Percentiles rank a stretch among this genome's conserved stretches.
Conservation (phyloP, 2,888 invertebrate genomes). For the Balanococcus diminutus region DNA sequence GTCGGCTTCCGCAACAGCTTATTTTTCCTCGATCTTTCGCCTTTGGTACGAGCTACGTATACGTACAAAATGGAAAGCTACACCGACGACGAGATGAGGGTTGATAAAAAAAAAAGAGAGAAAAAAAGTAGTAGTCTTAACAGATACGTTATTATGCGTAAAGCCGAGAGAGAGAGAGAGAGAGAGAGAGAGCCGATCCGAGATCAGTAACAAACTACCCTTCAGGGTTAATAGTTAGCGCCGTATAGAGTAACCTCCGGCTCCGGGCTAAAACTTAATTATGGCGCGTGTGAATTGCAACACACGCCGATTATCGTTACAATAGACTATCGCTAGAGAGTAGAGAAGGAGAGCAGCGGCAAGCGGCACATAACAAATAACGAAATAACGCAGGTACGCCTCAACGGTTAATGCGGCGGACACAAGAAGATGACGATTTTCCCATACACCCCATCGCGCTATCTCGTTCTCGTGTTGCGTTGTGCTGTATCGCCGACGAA, state of each 20-base stretch:
- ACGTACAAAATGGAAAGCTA: background rate
- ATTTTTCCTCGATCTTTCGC: background rate
- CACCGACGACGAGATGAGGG: background rate
- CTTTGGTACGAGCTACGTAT: background rate
- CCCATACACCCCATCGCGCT: conserved; percentile 2
- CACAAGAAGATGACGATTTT: conserved; percentile 40
- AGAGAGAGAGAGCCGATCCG: too few species aligned
- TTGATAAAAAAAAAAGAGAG: background rate
- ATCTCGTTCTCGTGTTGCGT: background rate
- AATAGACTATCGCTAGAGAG: too few species aligned
- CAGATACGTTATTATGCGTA: conserved; percentile 28
- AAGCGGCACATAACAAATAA: conserved; percentile 37
- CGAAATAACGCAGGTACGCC: conserved; percentile 40
- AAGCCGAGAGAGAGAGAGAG: background rate
- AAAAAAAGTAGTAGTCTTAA: too few species aligned
- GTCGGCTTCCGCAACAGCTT: conserved; percentile 40
- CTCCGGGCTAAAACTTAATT: conserved; percentile 36
- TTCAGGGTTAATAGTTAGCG: conserved; percentile 11
- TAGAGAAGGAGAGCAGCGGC: conserved; percentile 4
- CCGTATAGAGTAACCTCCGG: background rate
- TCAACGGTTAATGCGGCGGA: conserved; percentile 39
- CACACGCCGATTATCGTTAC: conserved; percentile 35
- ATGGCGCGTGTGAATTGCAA: conserved; percentile 39
- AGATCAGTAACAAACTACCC: conserved; percentile 35
- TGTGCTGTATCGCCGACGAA: background rate